Base-by-base conservation (phyloP, 1,140 invertebrate genomes). In the Pentalonia nigronervosa region DNA sequence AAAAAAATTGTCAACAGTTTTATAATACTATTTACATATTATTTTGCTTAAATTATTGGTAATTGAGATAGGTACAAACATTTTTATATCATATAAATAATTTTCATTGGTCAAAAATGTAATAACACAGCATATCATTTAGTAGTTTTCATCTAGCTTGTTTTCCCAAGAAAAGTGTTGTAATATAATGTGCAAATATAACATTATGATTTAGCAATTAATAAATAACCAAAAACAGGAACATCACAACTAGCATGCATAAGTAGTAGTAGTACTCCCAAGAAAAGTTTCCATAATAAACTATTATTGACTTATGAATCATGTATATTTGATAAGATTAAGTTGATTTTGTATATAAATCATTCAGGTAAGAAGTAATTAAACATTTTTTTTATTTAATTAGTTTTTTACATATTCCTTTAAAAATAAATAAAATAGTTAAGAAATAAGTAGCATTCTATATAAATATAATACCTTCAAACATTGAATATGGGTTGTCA, bases 401-500 rank as follows among this genome's bases (percentile, higher is more conserved):
- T 53, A 21, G 4, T 23, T 53, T 7, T 6, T 21, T 53, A 23
- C 6, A 20, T 36, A 45, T 47, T 36, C 17, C 23, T 9, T 86
- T 47, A 86, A 86, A 86, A 86, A 20, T 0, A 41, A 41, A 30
- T 25, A 23, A 86, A 41, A 25, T 47, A 11, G 0, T 86, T 23
- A 86, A 81, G 34, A 36, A 21, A 36, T 36, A 81, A 81, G 14
- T 81, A 20, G 21, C 17, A 36, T 90, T 30, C 36, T 53, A 23
- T 21, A 41, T 93, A 67, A 45, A 34, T 56, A 76, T 94, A 53
- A 93, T 95, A 96, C 98, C 98, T 97, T 99, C 98, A 95, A 97
- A 99, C 21, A 99, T 95, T 2, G 98, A 99, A 91, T 96, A 96
- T 1, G 98, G 98, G 94, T 97, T 95, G 95, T 99, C 98, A 30